Base-by-base conservation (phyloP, 2,888 invertebrate genomes). In the Agrochola macilenta region DNA sequence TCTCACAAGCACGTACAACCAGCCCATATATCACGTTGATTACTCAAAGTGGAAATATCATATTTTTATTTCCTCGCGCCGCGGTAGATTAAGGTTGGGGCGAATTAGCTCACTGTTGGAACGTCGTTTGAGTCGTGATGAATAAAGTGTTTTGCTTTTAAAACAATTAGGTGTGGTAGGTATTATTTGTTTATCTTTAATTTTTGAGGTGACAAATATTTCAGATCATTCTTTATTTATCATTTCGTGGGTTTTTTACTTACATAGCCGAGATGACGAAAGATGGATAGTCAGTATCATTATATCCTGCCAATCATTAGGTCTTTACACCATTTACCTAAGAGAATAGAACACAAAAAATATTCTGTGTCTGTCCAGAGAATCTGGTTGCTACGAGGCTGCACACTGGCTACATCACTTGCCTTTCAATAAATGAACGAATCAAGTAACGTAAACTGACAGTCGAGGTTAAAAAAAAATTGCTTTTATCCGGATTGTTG, bases 31-130 rank as follows among this genome's bases (percentile, higher is more conserved):
- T 92, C 93, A 92, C 91, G 90, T 93, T 93, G 93, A 93, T 93
- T 93, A 92, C 92, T 92, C 92, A 92, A 93, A 93, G 92, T 92
- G 89, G 90, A 92, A 83, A 85, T 93, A 90, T 91, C 92, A 91
- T 91, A 92, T 92, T 92, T 93, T 93, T 91, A 90, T 93, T 91
- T 89, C 81, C 82, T 79, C 86, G 81, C 68, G 76, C 76, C 76
- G 77, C 74, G 80, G 82, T 83, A 81, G 84, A 89, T 90, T 89
- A 88, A 87, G 88, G 88, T 82, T 82, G 83, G 82, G 80, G 74
- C 72, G 79, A 84, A 89, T 88, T 87, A 87, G 81, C 79, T 81
- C 76, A 65, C 72, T 85, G 82, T 70, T 76, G 64, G 74, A 74
- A 80, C 66, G 80, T 71, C 74, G 63, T 75, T 57, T 66, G 72